Conservation (phyloP, 2,888 invertebrate genomes). For the Yponomeuta cagnagella region DNA sequence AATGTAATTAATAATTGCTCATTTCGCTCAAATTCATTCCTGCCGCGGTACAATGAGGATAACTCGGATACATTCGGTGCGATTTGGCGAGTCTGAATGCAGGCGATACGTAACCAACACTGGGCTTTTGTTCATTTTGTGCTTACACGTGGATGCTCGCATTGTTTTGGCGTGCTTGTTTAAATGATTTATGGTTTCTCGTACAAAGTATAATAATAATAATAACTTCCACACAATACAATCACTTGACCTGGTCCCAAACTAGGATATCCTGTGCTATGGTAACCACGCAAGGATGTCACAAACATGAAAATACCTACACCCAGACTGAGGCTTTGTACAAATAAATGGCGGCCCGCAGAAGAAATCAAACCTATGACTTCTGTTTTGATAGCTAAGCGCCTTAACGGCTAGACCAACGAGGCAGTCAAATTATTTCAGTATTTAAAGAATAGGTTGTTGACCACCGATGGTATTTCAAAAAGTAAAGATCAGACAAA, state of each 20-base stretch:
- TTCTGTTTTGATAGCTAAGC: too few relatives aligned
- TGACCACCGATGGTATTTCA: too few relatives aligned
- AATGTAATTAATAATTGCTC: slow-evolving; percentile 52
- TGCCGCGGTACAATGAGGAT: slow-evolving; percentile 29
- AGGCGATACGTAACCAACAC: slow-evolving; percentile 25
- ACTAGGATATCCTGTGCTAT: too few relatives aligned
- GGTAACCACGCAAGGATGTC: too few relatives aligned
- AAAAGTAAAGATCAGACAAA: too few relatives aligned
- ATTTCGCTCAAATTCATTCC: slow-evolving; percentile 45
- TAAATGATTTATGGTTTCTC: neutral
- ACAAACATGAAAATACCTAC: too few relatives aligned
- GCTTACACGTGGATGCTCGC: slow-evolving; percentile 8
- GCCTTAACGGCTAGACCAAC: too few relatives aligned
- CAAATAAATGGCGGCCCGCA: too few relatives aligned
- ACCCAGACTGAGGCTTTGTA: too few relatives aligned
- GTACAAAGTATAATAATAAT: neutral
- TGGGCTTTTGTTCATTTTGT: slow-evolving; percentile 28
- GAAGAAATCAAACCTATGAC: too few relatives aligned
- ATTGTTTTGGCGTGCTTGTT: neutral
- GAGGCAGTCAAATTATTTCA: neutral
- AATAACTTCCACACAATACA: neutral
- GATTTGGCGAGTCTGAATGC: slow-evolving; percentile 24
- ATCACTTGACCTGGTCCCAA: too few relatives aligned
- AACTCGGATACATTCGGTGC: slow-evolving; percentile 16
- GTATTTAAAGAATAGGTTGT: neutral